Base-by-base conservation (phyloP, 1,140 invertebrate genomes). In the Archegozetes longisetosus region DNA sequence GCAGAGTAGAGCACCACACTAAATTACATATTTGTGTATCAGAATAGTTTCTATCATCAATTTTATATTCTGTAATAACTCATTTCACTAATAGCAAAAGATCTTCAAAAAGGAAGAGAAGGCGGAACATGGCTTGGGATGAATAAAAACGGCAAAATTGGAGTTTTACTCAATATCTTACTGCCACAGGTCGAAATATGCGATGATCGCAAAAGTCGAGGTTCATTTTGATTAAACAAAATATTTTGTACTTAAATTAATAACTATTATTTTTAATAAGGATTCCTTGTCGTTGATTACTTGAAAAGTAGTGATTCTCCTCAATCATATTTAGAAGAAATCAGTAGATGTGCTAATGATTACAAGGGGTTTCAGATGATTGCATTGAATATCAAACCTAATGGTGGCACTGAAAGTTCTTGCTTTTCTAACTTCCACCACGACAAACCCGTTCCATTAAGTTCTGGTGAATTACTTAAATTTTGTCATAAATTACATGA, bases 61-160 rank as follows among this genome's bases (percentile, higher is more conserved):
- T n/a, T n/a, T n/a, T n/a, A n/a, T n/a, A n/a, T n/a, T n/a, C n/a
- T n/a, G n/a, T n/a, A n/a, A 84, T 83, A 74, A 86, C 85, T 86
- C 73, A 70, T 52, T 2, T 52, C 14, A 52, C 23, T 13, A 56
- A 49, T 62, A 69, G 69, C 68, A 29, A 59, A 56, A 73, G 85
- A 88, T 70, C 71, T 85, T 71, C 78, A 84, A 69, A 73, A 78
- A 25, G 82, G 82, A 17, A 76, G 76, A 66, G 82, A 84, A 73
- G 81, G 82, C 25, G 84, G 85, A 3, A 84, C 83, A 12, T 88
- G 85, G 86, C 68, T 88, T 23, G 84, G 80, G 6, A 66, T 85
- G 32, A 77, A 73, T 50, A 66, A 68, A 28, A 78, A 77, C 60
- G 77, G 78, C 48, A 71, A 74, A 70, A 70, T 84, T 58, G 84